Conservation (phyloP, 1,140 invertebrate species). For the Tenebrio molitor region DNA sequence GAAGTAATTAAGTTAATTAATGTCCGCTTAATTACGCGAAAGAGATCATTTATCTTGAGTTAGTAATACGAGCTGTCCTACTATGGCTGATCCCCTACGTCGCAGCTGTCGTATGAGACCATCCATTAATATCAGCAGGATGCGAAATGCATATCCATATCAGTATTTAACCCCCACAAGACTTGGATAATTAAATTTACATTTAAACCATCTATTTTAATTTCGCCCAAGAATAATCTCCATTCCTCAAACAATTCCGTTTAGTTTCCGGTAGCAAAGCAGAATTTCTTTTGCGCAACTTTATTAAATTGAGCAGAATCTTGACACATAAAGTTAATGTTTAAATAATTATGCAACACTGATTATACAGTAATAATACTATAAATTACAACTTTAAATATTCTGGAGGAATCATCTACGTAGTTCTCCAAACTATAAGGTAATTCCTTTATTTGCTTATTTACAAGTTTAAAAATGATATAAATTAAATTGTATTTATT, state of each 20-base stretch:
- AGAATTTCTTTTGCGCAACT: too few species aligned
- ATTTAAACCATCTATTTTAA: slow-evolving; percentile 6
- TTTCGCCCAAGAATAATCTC: neutral
- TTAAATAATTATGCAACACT: too few species aligned
- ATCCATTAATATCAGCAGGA: slow-evolving; percentile 40
- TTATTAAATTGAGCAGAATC: too few species aligned
- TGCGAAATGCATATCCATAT: slow-evolving; percentile 33
- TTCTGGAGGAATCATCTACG: too few species aligned
- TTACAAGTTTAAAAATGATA: too few species aligned
- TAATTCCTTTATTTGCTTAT: too few species aligned
- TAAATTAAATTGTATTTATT: too few species aligned
- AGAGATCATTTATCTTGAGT: slow-evolving; percentile 44
- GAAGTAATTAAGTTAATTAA: slow-evolving; percentile 44
- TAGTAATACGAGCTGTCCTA: slow-evolving; percentile 36
- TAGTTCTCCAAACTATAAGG: too few species aligned
- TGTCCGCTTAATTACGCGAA: slow-evolving; percentile 43
- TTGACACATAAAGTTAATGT: too few species aligned
- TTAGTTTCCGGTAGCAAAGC: too few species aligned
- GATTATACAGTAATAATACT: too few species aligned
- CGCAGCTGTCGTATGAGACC: slow-evolving; percentile 34
- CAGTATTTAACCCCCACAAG: slow-evolving; percentile 22
- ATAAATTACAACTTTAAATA: too few species aligned
- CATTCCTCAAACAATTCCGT: neutral
- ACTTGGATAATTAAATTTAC: slow-evolving; percentile 32
- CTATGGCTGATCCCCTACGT: slow-evolving; percentile 17